Evolutionary conservation across 2,113 vertebrate genomes (phyloP).

Genomic region (Platanista minor): DNA sequence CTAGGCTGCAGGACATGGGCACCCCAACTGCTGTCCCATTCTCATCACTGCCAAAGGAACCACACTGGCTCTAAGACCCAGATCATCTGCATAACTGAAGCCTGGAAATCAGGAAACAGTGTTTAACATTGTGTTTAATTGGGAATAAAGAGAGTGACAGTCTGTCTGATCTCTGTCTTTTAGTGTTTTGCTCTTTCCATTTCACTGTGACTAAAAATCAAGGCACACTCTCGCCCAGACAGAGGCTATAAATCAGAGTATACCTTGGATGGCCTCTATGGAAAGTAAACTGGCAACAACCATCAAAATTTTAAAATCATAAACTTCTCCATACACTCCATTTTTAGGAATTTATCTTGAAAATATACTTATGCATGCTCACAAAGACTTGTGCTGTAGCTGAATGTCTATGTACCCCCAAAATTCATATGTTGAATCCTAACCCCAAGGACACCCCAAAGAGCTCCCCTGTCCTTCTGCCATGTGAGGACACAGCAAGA

Average conservation of each 20-base stretch:
- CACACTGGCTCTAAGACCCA: not conserved
- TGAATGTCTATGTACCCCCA: not conserved
- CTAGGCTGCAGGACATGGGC: not conserved
- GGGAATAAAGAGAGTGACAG: not conserved
- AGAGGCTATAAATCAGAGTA: not conserved
- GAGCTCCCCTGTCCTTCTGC: not conserved
- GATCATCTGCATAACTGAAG: not conserved
- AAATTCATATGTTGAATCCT: not conserved
- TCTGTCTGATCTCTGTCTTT: not conserved
- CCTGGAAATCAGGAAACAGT: not conserved
- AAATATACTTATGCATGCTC: not conserved
- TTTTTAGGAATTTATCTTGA: not conserved
- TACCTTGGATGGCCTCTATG: not conserved
- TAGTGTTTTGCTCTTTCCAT: not conserved
- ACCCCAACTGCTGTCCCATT: not conserved
- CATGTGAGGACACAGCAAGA: not conserved
- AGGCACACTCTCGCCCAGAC: not conserved
- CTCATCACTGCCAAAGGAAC: not conserved
- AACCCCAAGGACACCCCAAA: not conserved
- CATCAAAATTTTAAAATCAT: constrained; percentile 8
- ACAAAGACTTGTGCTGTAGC: not conserved
- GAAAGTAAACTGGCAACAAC: not conserved
- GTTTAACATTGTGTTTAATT: not conserved
- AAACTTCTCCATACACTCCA: not conserved
- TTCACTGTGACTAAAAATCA: not conserved